A percentile compares a stretch with the other conserved stretches of the same genome.
Conservation (phyloP, 2,888 invertebrate genomes). For the Emmelina monodactyla region DNA sequence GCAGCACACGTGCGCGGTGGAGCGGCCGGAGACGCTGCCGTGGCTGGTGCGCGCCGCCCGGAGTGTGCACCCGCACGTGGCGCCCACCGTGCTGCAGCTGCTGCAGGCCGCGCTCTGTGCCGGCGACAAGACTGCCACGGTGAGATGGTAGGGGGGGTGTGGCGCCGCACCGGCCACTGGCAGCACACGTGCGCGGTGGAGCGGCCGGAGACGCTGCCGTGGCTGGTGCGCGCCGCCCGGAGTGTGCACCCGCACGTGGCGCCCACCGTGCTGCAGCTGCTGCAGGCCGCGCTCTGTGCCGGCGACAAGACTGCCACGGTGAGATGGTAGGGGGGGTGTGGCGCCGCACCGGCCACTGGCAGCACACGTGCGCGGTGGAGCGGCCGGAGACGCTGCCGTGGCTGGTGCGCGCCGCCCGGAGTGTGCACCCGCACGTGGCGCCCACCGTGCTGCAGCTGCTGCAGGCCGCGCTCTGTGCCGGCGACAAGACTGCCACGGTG, state of each 20-base stretch:
- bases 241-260: slow-evolving; percentile 91
- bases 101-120: slow-evolving; percentile 89
- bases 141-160: too few relatives aligned
- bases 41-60: slow-evolving; percentile 87
- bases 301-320: too few relatives aligned
- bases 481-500: too few relatives aligned
- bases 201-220: slow-evolving; percentile 76
- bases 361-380: slow-evolving; percentile 76
- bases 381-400: slow-evolving; percentile 78
- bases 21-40: slow-evolving; percentile 76
- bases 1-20: slow-evolving; percentile 83
- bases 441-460: slow-evolving; percentile 89
- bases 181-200: slow-evolving; percentile 81
- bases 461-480: slow-evolving; percentile 88
- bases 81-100: slow-evolving; percentile 88
- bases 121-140: too few relatives aligned
- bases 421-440: slow-evolving; percentile 90
- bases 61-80: slow-evolving; percentile 88
- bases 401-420: slow-evolving; percentile 83
- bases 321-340: too few relatives aligned
- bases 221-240: slow-evolving; percentile 85
- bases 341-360: slow-evolving; percentile 97
- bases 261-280: slow-evolving; percentile 86
- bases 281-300: slow-evolving; percentile 90
- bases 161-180: slow-evolving; percentile 97